Conservation (phyloP, 1,140 invertebrate genomes). For the Bombus cullumanus region DNA sequence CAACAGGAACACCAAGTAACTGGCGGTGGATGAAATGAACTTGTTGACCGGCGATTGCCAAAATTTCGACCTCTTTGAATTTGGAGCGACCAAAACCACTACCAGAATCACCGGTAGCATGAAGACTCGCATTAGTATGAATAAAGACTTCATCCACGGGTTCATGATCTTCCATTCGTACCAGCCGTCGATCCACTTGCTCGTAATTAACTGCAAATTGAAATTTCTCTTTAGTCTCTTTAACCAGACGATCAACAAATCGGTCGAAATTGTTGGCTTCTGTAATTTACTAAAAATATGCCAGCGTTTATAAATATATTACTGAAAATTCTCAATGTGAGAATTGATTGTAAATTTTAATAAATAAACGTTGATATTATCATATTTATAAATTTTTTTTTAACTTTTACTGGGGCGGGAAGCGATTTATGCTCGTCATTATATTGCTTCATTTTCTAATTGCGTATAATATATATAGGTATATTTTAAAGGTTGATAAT, state of each 20-base stretch:
- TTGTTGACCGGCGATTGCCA: slow-evolving; percentile 84
- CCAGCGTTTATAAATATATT: no score
- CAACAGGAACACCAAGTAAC: slow-evolving; percentile 86
- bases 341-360: no score
- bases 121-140: slow-evolving; percentile 77
- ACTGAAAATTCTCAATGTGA: no score
- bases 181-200: slow-evolving; percentile 84
- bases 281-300: no score
- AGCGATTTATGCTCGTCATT: no score
- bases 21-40: slow-evolving; percentile 84
- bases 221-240: not conserved
- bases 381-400: no score
- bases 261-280: no score
- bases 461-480: no score
- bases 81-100: slow-evolving; percentile 79
- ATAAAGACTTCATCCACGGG: slow-evolving; percentile 70
- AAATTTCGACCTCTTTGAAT: slow-evolving; percentile 76
- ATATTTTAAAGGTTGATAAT: no score
- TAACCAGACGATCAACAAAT: not conserved
- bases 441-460: no score
- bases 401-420: no score
- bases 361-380: no score
- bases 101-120: slow-evolving; percentile 81
- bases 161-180: slow-evolving; percentile 83
- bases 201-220: slow-evolving; percentile 48